These are phyloP conservation scores for Drosophila ezoana DNA, from an alignment of 2,888 invertebrate species.

Conservation along the genomic window DNA sequence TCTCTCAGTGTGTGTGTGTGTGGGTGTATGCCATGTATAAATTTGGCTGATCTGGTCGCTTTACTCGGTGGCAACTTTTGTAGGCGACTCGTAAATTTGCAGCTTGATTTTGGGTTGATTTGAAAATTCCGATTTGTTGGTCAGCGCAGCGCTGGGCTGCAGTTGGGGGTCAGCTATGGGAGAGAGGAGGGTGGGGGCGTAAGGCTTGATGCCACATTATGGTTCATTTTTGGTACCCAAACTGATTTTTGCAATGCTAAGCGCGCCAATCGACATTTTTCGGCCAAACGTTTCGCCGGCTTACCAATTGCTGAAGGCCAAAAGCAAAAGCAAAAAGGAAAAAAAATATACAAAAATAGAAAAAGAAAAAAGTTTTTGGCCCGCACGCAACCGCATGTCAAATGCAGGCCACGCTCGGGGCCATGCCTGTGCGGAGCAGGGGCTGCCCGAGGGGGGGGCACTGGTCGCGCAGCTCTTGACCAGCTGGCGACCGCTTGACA, in stretches of 20 bases:
- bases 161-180: neutral
- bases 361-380: slow-evolving; percentile 34
- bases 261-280: slow-evolving; percentile 32
- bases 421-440: slow-evolving; percentile 2
- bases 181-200: neutral
- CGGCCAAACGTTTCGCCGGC: slow-evolving; percentile 28
- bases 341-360: neutral
- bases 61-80: slow-evolving; percentile 51
- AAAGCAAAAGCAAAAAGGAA: slow-evolving; percentile 7
- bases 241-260: slow-evolving; percentile 21
- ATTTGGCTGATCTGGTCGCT: slow-evolving; percentile 68
- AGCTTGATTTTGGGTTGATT: slow-evolving; percentile 66
- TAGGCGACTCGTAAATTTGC: slow-evolving; percentile 58
- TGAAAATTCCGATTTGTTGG: slow-evolving; percentile 49
- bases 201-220: slow-evolving; percentile 17
- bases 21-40: slow-evolving; percentile 48
- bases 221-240: slow-evolving; percentile 16
- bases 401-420: slow-evolving; percentile 68
- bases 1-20: slow-evolving; percentile 1
- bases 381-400: slow-evolving; percentile 70
- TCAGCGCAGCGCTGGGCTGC: neutral
- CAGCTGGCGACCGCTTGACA: slow-evolving; percentile 74
- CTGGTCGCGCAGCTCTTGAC: slow-evolving; percentile 53
- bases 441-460: neutral
- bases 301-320: slow-evolving; percentile 33